Base-by-base conservation (phyloP, 2,888 invertebrate genomes). In the Nycteola revayana region DNA sequence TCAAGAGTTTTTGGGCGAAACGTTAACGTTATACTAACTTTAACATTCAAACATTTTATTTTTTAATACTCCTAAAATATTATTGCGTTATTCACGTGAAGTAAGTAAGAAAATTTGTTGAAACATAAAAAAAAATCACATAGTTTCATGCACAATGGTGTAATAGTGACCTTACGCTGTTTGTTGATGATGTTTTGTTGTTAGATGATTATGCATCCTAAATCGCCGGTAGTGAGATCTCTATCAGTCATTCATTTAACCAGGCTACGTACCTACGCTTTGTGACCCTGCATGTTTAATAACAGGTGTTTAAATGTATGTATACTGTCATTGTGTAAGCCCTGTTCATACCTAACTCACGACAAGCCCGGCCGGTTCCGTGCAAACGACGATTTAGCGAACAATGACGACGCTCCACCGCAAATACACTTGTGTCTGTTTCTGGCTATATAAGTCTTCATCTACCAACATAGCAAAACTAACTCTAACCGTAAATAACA, bases 311-410 rank as follows among this genome's bases (percentile, higher is more conserved):
- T 80, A 77, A 81, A 83, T 84, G 81, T 85, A 83, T 78, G 82
- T 82, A 76, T 70, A 71, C 60, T 82, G 80, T 82, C 75, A 83
- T 80, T 82, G 82, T 85, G 78, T 76, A 75, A 69, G 64, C 66
- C 69, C 74, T 73, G 65, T 60, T 57, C 69, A 68, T 85, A 82
- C 81, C 82, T 82, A 82, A 71, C 81, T 81, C 84, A 85, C 87
- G 86, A 85, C 86, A 79, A 75, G 83, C 81, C 68, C 49, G 76
- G 84, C 81, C 79, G 84, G 84, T 85, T 86, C 75, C 86, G 77
- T 86, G 86, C 86, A 75, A 81, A 79, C 84, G 86, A 87, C 86
- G 86, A 86, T 87, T 87, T 86, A 85, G 83, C 85, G 86, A 87
- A 87, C 87, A 87, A 87, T 87, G 86, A 84, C 85, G 80, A 84